Conservation (phyloP, 2,113 vertebrate genomes). For the Stigmatopora nigra region DNA sequence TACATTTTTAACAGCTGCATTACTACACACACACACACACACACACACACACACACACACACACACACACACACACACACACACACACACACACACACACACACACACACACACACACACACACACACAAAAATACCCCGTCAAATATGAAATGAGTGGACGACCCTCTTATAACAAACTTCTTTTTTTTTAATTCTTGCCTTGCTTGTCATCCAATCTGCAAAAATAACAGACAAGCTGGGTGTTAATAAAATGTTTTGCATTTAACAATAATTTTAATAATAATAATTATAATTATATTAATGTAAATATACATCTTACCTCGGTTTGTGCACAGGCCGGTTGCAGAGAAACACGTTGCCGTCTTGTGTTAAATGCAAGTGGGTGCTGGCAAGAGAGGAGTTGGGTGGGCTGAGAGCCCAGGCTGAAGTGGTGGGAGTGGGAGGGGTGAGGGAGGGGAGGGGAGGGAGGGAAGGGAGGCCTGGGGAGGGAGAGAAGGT, state of each 20-base stretch:
- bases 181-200: neutral
- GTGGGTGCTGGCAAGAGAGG: slow-evolving; percentile 62
- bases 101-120: slow-evolving; percentile 21
- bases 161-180: neutral
- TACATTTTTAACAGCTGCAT: slow-evolving; percentile 56
- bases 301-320: slow-evolving; percentile 63
- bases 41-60: slow-evolving; percentile 24
- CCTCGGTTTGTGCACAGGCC: slow-evolving; percentile 64
- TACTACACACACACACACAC: slow-evolving; percentile 23
- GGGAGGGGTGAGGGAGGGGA: slow-evolving; percentile 34
- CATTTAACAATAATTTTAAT: neutral
- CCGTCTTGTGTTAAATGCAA: slow-evolving; percentile 71
- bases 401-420: slow-evolving; percentile 37
- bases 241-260: neutral
- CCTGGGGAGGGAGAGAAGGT: slow-evolving; percentile 19
- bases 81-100: slow-evolving; percentile 23
- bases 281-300: neutral
- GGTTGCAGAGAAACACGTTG: slow-evolving; percentile 61
- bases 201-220: neutral
- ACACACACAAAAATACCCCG: slow-evolving; percentile 11
- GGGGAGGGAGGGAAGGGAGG: slow-evolving; percentile 3
- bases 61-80: slow-evolving; percentile 25
- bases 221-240: neutral
- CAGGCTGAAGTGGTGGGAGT: slow-evolving; percentile 29
- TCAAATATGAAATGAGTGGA: slow-evolving; percentile 14